These are phyloP conservation scores for Anastatus disparis DNA, from an alignment of 1,140 invertebrate genomes.

Conservation along the genomic window DNA sequence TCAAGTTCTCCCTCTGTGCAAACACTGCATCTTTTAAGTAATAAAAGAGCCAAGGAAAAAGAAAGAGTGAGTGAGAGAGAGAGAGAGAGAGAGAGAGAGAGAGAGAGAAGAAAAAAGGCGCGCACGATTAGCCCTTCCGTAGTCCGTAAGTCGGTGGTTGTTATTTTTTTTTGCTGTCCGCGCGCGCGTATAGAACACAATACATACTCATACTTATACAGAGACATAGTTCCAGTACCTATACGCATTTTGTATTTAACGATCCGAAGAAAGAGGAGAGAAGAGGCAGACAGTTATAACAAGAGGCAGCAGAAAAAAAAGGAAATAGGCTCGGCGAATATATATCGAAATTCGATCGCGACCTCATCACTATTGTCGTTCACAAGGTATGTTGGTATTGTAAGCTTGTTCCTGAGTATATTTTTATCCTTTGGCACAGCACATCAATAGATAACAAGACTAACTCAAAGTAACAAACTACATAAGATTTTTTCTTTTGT, in stretches of 20 bases:
- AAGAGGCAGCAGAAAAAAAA: neutral
- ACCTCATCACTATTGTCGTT: no score
- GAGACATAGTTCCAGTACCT: no score
- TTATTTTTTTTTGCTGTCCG: neutral
- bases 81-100: neutral
- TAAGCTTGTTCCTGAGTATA: no score
- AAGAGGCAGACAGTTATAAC: neutral
- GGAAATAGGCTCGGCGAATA: conserved; percentile 1
- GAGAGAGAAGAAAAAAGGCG: neutral
- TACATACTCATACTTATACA: no score
- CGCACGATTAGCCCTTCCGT: neutral
- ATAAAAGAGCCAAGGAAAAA: no score
- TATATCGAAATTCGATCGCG: conserved; percentile 24
- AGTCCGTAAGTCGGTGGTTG: neutral
- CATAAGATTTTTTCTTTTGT: no score
- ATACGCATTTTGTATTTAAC: no score
- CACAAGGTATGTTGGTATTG: no score
- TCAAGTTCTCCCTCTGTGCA: no score
- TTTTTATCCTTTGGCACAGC: conserved; percentile 17
- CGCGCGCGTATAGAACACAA: no score
- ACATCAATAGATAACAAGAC: conserved; percentile 1
- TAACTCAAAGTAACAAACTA: neutral
- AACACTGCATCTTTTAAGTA: no score
- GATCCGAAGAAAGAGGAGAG: conserved; percentile 3
- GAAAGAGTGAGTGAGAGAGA: no score